phyloP scores from a whole-genome alignment of 2,888 invertebrate genomes.

The Theretra japonica region DNA sequence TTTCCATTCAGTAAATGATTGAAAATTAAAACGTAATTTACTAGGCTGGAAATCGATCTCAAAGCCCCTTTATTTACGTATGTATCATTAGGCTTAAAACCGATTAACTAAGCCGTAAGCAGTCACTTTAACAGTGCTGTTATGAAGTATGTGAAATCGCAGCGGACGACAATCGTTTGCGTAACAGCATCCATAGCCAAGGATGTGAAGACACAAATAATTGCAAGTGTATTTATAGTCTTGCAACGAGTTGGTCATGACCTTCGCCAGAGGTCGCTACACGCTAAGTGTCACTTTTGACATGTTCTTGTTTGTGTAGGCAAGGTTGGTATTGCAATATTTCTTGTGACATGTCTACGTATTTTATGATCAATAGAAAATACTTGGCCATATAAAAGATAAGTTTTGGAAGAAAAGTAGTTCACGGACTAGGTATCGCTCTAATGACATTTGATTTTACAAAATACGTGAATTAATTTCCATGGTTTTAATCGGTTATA shows the following conservation, averaged over 20 bases:
- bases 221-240: not conserved
- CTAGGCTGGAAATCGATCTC: too few species aligned
- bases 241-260: constrained; percentile 39
- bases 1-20: too few species aligned
- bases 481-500: too few species aligned
- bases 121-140: not conserved
- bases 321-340: constrained; percentile 39
- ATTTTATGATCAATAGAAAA: not conserved
- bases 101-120: too few species aligned
- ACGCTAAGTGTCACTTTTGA: constrained; percentile 41
- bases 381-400: too few species aligned
- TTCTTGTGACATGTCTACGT: constrained; percentile 12
- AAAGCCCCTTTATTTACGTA: too few species aligned
- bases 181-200: not conserved
- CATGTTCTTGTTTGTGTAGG: constrained; percentile 37
- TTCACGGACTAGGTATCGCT: too few species aligned
- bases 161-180: constrained; percentile 11
- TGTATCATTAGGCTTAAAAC: too few species aligned
- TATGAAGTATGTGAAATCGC: not conserved
- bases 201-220: constrained; percentile 12
- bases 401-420: too few species aligned
- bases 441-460: too few species aligned
- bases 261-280: constrained; percentile 42
- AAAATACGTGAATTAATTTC: too few species aligned
- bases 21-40: too few species aligned